A percentile compares a stretch with the other conserved stretches of the same genome.
Conservation (phyloP, 2,888 invertebrate species). For the Anthophora plumipes region DNA sequence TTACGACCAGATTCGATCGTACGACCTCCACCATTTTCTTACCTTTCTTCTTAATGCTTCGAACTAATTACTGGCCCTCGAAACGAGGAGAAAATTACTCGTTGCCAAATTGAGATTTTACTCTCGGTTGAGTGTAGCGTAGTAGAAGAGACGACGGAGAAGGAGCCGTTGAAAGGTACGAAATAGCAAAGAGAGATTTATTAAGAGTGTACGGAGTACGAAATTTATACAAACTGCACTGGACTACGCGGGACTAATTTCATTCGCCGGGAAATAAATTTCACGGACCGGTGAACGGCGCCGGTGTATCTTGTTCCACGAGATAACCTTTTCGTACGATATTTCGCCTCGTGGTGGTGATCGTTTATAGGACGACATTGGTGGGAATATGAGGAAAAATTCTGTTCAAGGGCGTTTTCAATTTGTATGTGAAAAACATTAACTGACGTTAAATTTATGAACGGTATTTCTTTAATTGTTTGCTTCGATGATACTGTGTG, state of each 20-base stretch:
- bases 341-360: neutral
- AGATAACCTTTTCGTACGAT: slow-evolving; percentile 27
- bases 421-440: neutral
- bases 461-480: too few relatives aligned
- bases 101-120: slow-evolving; percentile 34
- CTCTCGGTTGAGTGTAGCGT: too few relatives aligned
- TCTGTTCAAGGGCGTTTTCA: neutral
- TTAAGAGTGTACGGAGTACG: neutral
- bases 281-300: slow-evolving; percentile 25
- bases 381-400: neutral
- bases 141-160: too few relatives aligned
- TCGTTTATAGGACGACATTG: neutral
- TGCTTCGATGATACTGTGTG: too few relatives aligned
- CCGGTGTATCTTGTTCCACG: neutral
- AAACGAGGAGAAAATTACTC: slow-evolving; percentile 13
- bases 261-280: slow-evolving; percentile 26
- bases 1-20: neutral
- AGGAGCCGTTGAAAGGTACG: neutral
- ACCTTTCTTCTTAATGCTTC: neutral
- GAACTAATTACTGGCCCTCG: slow-evolving; percentile 25
- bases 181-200: slow-evolving; percentile 2
- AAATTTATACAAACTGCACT: slow-evolving; percentile 10
- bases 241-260: slow-evolving; percentile 7
- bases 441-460: too few relatives aligned
- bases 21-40: too few relatives aligned